These are phyloP conservation scores for Rhamnusium bicolor DNA, from an alignment of 2,888 invertebrate genomes.

Conservation along the genomic window DNA sequence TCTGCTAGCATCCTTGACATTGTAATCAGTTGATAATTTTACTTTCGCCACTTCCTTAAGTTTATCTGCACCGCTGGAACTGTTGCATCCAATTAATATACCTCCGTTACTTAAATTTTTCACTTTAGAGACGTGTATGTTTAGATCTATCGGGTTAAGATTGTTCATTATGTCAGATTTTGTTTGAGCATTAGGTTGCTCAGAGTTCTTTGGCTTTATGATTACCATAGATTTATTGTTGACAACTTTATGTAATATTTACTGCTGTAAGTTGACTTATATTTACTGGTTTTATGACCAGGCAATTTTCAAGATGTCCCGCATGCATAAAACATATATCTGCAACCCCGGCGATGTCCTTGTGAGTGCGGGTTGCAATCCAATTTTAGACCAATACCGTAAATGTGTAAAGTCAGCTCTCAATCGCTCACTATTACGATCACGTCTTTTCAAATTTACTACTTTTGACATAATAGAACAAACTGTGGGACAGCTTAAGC, in stretches of 20 bases:
- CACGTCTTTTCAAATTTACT: slow-evolving; percentile 6
- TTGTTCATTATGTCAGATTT: too few relatives aligned
- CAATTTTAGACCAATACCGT: slow-evolving; percentile 6
- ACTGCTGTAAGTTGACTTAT: neutral
- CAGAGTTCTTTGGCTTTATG: too few relatives aligned
- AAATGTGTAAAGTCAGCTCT: slow-evolving; percentile 24
- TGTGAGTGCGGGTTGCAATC: neutral
- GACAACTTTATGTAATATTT: slow-evolving; percentile 6
- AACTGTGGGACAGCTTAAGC: neutral
- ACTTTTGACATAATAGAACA: neutral
- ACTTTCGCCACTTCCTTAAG: too few relatives aligned
- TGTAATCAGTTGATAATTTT: too few relatives aligned
- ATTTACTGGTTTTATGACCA: slow-evolving; percentile 3
- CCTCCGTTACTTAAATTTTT: too few relatives aligned
- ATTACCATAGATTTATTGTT: too few relatives aligned
- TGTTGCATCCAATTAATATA: too few relatives aligned
- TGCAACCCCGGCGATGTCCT: slow-evolving; percentile 2
- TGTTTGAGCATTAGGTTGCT: too few relatives aligned
- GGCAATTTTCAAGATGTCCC: neutral
- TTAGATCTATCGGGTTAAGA: too few relatives aligned
- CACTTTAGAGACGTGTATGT: too few relatives aligned
- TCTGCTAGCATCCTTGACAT: too few relatives aligned
- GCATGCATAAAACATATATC: slow-evolving; percentile 28
- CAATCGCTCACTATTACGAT: slow-evolving; percentile 15
- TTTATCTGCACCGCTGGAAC: too few relatives aligned